phyloP scores from a whole-genome alignment of 2,797 vertebrate species.

The Falco rusticolus region DNA sequence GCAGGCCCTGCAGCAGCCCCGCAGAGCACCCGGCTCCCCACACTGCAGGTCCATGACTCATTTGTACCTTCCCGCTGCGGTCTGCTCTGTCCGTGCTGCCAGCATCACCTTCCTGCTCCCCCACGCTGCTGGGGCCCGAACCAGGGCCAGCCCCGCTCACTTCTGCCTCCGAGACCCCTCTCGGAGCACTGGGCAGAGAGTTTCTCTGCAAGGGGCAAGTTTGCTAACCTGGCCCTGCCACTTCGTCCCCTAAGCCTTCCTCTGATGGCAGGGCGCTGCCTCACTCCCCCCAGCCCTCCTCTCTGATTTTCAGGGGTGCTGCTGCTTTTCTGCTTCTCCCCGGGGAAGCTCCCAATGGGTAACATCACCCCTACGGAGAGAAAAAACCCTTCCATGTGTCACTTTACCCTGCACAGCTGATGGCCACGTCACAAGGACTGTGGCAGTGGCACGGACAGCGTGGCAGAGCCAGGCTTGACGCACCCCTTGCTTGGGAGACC shows the following conservation, averaged over 20 bases:
- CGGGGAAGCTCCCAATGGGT: neutral
- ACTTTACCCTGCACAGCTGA: neutral
- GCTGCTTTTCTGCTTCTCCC: neutral
- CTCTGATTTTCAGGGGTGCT: neutral
- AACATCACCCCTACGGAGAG: neutral
- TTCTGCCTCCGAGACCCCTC: neutral
- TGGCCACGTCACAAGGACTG: fast-evolving
- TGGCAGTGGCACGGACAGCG: fast-evolving
- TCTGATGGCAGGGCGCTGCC: neutral
- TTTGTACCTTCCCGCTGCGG: neutral
- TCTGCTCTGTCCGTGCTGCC: neutral
- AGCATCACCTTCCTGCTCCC: neutral
- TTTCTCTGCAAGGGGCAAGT: fast-evolving
- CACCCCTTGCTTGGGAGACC: neutral
- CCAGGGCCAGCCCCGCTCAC: neutral
- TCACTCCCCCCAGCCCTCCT: neutral
- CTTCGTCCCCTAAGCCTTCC: neutral
- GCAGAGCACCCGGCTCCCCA: neutral
- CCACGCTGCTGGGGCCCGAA: neutral
- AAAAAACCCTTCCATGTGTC: fast-evolving
- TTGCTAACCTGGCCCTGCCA: too few relatives aligned
- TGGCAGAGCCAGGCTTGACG: neutral
- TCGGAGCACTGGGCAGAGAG: fast-evolving
- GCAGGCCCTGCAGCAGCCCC: neutral
- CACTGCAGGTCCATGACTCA: neutral